Base-by-base conservation (phyloP, 2,797 vertebrate genomes). In the Tympanoctomys barrerae region DNA sequence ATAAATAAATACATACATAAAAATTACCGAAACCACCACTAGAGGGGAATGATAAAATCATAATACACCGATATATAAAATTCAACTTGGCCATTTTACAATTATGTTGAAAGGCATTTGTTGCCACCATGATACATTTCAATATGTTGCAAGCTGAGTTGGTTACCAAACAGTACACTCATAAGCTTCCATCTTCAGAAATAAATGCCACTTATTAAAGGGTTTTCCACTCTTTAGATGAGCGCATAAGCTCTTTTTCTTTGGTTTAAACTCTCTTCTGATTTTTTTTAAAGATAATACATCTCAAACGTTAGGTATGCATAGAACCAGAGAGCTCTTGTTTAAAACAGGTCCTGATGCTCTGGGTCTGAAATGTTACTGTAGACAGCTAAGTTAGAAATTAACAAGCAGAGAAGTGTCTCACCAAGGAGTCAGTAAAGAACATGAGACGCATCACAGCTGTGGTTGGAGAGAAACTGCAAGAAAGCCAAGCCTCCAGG, bases 251-350 rank as follows among this genome's bases (percentile, higher is more conserved):
- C 26, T 13, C 52, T 92, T 46, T 70, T 92, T 13, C 42, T 39
- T 70, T 87, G n/a, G 5, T 36, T 87, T 87, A 79, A 78, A 91
- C 24, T 94, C 6, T 78, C 78, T 92, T 96, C 16, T 92, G 16
- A 82, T 80, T 91, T 77, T 89, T 49, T 57, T 59, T 59, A 7
- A 61, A 94, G 18, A 54, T n/a, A 92, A 33, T 71, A 71, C 33
- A 85, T 84, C 46, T 62, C n/a, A 90, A 92, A 61, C 54, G 75
- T 93, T 61, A 89, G 73, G 18, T 81, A 36, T 81, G 33, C 81
- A 70, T 61, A 81, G 33, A 97, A 61, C 92, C 78, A 61, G 33
- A 54, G 36, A 8, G 7, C 39, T 85, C 71, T 94, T 87, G 24
- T 68, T 80, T 84, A 92, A 90, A 31, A 79, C 14, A 87, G 11